Percentiles rank a stretch among this genome's conserved stretches.
These are phyloP conservation scores for Geotrypetes seraphini DNA, from an alignment of 2,797 vertebrate genomes.

Conservation along the genomic window DNA sequence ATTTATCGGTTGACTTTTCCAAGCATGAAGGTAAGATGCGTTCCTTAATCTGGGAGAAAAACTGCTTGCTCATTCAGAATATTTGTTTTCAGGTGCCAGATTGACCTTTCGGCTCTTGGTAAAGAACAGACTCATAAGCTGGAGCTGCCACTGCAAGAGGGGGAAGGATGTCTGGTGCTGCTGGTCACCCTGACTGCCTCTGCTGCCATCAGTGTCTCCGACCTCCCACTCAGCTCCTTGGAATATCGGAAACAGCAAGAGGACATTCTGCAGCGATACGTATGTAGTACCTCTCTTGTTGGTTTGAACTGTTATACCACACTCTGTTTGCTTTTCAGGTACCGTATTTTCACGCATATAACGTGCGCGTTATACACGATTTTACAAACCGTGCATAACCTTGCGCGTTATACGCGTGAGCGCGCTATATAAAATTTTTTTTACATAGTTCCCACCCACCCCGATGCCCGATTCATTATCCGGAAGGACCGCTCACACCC, in stretches of 20 bases:
- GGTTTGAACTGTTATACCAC: no score
- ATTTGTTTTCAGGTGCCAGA: slow-evolving; percentile 71
- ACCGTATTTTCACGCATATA: no score
- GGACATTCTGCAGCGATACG: slow-evolving; percentile 83
- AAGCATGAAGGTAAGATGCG: neutral
- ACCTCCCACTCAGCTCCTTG: slow-evolving; percentile 75
- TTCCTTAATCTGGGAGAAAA: slow-evolving; percentile 2
- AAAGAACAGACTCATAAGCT: slow-evolving; percentile 90
- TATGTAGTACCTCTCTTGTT: slow-evolving; percentile 60
- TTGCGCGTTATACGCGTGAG: no score
- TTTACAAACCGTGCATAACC: no score
- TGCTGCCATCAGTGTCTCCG: slow-evolving; percentile 78
- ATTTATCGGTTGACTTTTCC: no score
- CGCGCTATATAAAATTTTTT: no score
- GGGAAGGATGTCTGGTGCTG: slow-evolving; percentile 77
- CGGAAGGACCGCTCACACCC: no score
- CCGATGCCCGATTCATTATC: no score
- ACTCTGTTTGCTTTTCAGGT: no score
- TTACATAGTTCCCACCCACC: no score
- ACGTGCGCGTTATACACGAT: no score
- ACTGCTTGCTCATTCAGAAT: slow-evolving; percentile 25
- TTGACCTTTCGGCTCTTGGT: slow-evolving; percentile 76
- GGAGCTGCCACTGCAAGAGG: slow-evolving; percentile 78
- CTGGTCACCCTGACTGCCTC: slow-evolving; percentile 92
- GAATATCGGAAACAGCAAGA: slow-evolving; percentile 80